Base-by-base conservation (phyloP, 2,113 vertebrate species). In the Meriones unguiculatus region DNA sequence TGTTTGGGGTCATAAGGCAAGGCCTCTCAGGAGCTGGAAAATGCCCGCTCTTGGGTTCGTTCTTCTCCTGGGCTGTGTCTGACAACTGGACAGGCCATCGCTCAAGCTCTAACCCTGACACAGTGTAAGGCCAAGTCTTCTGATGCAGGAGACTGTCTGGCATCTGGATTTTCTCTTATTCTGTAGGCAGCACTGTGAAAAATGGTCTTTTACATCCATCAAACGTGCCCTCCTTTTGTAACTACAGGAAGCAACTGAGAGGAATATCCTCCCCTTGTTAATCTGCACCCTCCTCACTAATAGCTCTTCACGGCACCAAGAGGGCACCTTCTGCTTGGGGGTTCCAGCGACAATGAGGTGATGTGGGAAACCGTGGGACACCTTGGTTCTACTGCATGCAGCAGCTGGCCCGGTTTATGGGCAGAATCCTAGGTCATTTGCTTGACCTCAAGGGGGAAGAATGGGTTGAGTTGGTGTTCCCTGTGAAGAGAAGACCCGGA, bases 101-200 rank as follows among this genome's bases (percentile, higher is more conserved):
- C 94, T 91, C 10, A 64, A 90, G 67, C 7, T 12, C 70, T 77
- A 52, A 4, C 50, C 38, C 50, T 2, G 38, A 67, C 30, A 41
- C 69, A 25, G 9, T 35, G 80, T 30, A 12, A 93, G 62, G 64
- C 57, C 72, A 76, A 81, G 20, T 52, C 35, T 86, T 84, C 80
- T 88, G 69, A 75, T 59, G 78, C 73, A 89, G 81, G 75, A 88
- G 7, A 22, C 50, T 67, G 41, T 41, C 94, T 73, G 32, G 54
- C 17, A 59, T 93, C 54, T 97, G 93, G 52, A 59, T 32, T 94
- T 95, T 87, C 22, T 95, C 86, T 95, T 57, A 67, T 88, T 81
- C 70, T 86, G 89, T 73, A 86, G 76, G 84, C 70, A 86, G 24
- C 59, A 25, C n/a, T 89, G 10, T 93, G 65, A 72, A 91, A 94